A percentile compares a stretch with the other conserved stretches of the same genome.
Evolutionary conservation across 2,797 vertebrate genomes (phyloP).

Genomic region (Megaceryle alcyon): DNA sequence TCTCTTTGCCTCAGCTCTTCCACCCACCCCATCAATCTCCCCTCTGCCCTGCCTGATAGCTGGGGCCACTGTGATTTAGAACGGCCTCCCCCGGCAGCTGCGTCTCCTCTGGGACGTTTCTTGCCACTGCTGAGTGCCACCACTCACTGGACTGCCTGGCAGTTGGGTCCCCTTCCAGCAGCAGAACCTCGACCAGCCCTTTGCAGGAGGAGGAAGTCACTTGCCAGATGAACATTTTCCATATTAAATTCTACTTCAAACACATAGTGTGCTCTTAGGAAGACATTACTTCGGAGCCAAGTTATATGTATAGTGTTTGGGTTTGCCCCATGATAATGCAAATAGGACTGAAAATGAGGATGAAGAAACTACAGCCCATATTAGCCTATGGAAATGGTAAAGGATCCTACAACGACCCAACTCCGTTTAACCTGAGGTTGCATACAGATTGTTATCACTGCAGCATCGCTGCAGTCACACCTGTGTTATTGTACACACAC

Average conservation of each 20-base stretch:
- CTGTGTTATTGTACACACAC: not conserved
- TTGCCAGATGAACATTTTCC: not conserved
- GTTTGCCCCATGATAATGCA: not conserved
- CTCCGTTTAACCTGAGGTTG: not conserved
- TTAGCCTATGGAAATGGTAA: not conserved
- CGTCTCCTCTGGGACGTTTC: not conserved
- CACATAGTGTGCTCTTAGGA: not conserved
- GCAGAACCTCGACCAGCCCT: not conserved
- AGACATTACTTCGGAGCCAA: not conserved
- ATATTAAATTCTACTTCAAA: not conserved
- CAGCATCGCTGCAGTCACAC: not conserved
- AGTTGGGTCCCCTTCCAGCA: not conserved
- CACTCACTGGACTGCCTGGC: not conserved
- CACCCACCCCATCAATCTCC: slow-evolving; percentile 67
- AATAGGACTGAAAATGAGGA: not conserved
- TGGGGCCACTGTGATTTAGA: slow-evolving; percentile 10
- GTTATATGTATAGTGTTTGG: accelerated
- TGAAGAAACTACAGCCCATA: not conserved
- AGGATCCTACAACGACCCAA: not conserved
- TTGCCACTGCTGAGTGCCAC: not conserved
- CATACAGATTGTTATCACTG: not conserved
- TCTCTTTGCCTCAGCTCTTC: slow-evolving; percentile 24
- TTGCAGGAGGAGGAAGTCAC: not conserved
- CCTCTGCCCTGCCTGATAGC: not conserved
- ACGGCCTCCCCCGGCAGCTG: not conserved